phyloP scores from a whole-genome alignment of 2,888 invertebrate genomes.

The Hydraecia micacea region DNA sequence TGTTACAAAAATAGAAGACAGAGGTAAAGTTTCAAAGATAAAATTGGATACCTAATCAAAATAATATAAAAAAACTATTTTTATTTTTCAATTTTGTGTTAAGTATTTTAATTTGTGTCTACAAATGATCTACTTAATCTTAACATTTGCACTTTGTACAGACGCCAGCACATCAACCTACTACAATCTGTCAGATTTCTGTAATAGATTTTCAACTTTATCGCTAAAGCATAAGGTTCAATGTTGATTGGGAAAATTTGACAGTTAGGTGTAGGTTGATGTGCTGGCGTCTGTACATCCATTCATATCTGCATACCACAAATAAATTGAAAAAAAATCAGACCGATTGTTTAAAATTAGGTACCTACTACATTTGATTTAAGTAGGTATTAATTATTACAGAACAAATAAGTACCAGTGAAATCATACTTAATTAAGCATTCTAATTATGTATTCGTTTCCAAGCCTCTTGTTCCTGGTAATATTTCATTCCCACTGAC shows the following conservation, averaged over 20 bases:
- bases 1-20: slow-evolving; percentile 7
- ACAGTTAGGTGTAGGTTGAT: too few relatives aligned
- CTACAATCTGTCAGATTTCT: too few relatives aligned
- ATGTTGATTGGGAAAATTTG: too few relatives aligned
- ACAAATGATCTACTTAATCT: background rate
- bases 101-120: background rate
- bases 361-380: background rate
- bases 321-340: too few relatives aligned
- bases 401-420: background rate
- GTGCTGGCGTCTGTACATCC: background rate
- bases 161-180: too few relatives aligned
- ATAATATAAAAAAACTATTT: background rate
- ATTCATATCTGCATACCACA: background rate
- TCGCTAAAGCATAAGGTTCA: too few relatives aligned
- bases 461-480: slow-evolving; percentile 4
- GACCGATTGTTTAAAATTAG: background rate
- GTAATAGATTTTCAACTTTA: too few relatives aligned
- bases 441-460: slow-evolving; percentile 18
- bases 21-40: background rate
- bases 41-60: background rate
- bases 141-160: background rate
- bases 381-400: background rate
- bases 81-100: background rate
- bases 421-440: background rate
- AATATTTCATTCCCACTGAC: slow-evolving; percentile 38